A percentile compares a stretch with the other conserved stretches of the same genome.
Conservation (phyloP, 2,888 invertebrate genomes). For the Athalia circularis region DNA sequence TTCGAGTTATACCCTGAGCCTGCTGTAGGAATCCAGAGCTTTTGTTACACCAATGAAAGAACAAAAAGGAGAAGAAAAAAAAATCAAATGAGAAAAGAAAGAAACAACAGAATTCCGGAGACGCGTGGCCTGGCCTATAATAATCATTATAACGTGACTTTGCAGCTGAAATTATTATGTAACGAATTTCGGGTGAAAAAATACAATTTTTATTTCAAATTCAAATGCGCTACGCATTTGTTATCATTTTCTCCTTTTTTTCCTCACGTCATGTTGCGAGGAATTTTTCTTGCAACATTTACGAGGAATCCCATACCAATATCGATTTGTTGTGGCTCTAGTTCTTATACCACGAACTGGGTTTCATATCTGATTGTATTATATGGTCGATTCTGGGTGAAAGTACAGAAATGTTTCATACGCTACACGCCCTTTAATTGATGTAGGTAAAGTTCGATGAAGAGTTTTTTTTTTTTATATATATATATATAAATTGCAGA, state of each 20-base stretch:
- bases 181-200: no score
- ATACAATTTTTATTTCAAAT: no score
- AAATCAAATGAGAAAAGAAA: background rate
- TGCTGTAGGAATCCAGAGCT: slow-evolving; percentile 5
- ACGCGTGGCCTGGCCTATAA: background rate
- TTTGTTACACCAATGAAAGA: slow-evolving; percentile 18
- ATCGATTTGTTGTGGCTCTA: slow-evolving; percentile 38
- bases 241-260: no score
- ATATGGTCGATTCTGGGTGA: slow-evolving; percentile 1
- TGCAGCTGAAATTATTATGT: no score
- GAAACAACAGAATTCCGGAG: background rate
- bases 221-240: no score
- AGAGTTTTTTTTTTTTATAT: no score
- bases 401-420: background rate
- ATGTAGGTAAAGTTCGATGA: background rate
- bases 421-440: background rate
- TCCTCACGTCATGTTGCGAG: no score
- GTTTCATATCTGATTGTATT: background rate
- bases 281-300: slow-evolving; percentile 31
- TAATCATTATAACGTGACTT: no score
- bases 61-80: background rate
- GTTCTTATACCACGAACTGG: background rate
- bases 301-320: slow-evolving; percentile 27
- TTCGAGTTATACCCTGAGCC: background rate
- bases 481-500: no score